Evolutionary conservation across 2,797 vertebrate species (phyloP).

Genomic region (Coregonus sp.): DNA sequence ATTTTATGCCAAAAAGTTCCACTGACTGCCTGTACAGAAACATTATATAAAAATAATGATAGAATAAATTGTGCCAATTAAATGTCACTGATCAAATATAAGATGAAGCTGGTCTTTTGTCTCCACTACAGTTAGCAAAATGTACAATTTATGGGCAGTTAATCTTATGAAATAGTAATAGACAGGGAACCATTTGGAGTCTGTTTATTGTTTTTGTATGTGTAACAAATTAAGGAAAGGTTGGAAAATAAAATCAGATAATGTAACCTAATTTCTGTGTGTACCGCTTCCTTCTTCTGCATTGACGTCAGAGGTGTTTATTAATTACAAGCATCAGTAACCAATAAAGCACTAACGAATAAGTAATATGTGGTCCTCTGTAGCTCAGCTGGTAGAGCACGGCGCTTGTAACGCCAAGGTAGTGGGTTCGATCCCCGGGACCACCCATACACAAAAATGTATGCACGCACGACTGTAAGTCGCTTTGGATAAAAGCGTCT

Average conservation of each 20-base stretch:
- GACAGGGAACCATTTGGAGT: conserved; percentile 25
- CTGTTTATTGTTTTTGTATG: conserved; percentile 43
- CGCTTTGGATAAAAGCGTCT: too few species aligned
- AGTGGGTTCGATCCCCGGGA: too few species aligned
- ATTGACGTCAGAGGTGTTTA: conserved; percentile 45
- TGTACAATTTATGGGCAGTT: conserved; percentile 9
- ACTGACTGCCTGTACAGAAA: conserved; percentile 22
- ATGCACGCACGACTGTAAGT: too few species aligned
- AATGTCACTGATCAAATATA: conserved; percentile 25
- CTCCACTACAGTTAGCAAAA: conserved; percentile 24
- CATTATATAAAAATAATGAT: conserved; percentile 11
- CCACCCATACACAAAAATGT: too few species aligned
- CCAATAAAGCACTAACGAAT: conserved; percentile 59
- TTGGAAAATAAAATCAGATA: conserved; percentile 69
- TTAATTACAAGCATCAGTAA: conserved; percentile 65
- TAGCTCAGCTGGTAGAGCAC: too few species aligned
- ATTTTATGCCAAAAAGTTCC: conserved; percentile 20
- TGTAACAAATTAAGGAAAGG: conserved; percentile 45
- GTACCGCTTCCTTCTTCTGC: conserved; percentile 44
- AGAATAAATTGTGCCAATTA: conserved; percentile 9
- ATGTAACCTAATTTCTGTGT: conserved; percentile 44
- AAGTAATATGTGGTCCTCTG: too few species aligned
- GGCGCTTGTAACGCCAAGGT: too few species aligned
- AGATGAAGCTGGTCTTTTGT: conserved; percentile 56
- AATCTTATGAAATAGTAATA: conserved; percentile 22